Base-by-base conservation (phyloP, 1,140 invertebrate genomes). In the Leptopilina boulardi region DNA sequence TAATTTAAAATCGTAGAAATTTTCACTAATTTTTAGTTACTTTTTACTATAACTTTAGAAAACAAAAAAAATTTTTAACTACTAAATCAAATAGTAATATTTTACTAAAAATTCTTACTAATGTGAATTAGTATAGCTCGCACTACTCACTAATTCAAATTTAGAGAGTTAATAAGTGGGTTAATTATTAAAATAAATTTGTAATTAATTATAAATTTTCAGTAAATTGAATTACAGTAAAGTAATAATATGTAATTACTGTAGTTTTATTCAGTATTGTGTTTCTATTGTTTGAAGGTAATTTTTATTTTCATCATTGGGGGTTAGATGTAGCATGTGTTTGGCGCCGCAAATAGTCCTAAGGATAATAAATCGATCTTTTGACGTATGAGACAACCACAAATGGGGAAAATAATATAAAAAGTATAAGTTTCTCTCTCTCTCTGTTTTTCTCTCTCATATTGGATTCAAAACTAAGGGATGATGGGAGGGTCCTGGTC, bases 331-430 rank as follows among this genome's bases (percentile, higher is more conserved):
- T 88, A 87, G 85, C 86, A 83, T 81, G 84, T 88, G 86, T 83
- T 76, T 78, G 47, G 75, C 74, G 77, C 76, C 78, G 73, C 80
- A 77, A 73, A 78, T 80, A 78, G 66, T 77, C 73, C 77, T 75
- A 78, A 77, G 56, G 82, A 83, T 86, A 87, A 88, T 88, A 88
- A 88, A 88, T 88, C 79, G 87, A 87, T 84, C 77, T 77, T 81
- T 71, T 73, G 75, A 77, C 66, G 70, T 66, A 42, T 47, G 13
- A 26, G 56, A 59, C 23, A 11, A 21, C 56, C 13, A 59, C 19
- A 10, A 59, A 23, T 23, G 19, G 54, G 10, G 19, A 26, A 59
- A 11, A 21, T 26, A 21, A 21, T 21, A 51, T n/a, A 59, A 66
- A 26, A 15, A 11, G 56, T 66, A 30, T 66, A 21, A 66, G 56